Conservation (phyloP, 2,113 vertebrate species). For the Cygnus atratus region DNA sequence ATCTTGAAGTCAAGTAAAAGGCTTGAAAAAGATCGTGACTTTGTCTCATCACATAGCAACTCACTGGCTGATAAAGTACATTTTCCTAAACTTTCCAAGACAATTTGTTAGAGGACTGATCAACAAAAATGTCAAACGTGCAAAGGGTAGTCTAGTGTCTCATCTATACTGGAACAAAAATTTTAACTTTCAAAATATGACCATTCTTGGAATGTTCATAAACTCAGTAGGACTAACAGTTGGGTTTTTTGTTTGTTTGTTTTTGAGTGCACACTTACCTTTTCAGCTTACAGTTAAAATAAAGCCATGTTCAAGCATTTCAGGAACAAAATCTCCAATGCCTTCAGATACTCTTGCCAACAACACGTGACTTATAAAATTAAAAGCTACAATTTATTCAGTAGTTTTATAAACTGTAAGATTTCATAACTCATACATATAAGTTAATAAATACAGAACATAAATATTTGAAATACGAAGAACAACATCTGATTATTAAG, state of each 20-base stretch:
- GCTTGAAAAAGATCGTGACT: not conserved
- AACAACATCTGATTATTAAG: not conserved
- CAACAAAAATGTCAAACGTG: not conserved
- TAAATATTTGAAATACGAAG: not conserved
- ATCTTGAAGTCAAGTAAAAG: not conserved
- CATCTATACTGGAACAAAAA: not conserved
- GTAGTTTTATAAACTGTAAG: not conserved
- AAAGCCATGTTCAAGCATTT: not conserved
- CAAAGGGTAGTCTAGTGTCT: not conserved
- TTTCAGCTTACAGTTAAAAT: not conserved
- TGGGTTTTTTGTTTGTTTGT: too few relatives aligned
- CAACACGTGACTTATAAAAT: fast-evolving
- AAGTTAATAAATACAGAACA: not conserved
- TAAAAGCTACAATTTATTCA: not conserved
- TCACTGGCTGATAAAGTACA: not conserved
- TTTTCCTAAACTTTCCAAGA: not conserved
- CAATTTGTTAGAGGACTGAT: not conserved
- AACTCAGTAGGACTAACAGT: not conserved
- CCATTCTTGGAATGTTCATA: not conserved
- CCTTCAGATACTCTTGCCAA: not conserved
- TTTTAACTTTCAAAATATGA: not conserved
- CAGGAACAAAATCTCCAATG: not conserved
- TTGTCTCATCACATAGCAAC: not conserved
- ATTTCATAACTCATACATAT: not conserved
- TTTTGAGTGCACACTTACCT: not conserved